Evolutionary conservation across 2,888 invertebrate species (phyloP), one percentile per base, ranked within the genome.

Genomic region (Chromoteleia sp.): DNA sequence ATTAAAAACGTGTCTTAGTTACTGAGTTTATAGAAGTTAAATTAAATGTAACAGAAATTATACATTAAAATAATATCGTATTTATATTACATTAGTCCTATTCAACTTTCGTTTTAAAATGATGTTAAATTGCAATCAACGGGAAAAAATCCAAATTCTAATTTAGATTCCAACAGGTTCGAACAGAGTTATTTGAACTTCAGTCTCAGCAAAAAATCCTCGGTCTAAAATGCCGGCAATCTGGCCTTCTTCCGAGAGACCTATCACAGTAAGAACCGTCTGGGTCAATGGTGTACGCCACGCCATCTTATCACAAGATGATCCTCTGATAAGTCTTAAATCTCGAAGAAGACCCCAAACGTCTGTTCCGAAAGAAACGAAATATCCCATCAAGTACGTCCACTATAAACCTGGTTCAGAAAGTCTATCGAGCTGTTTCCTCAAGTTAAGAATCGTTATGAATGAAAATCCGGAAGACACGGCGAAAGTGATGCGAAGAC

Each of bases 241-340:
- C 79, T 94, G 94, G 94, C 93, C 94, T 82, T 93, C 94, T 1
- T 94, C 94, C 77, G 92, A 92, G 81, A 90, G 93, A 78, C 93
- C 94, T 2, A 90, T 94, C 17, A 94, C 93, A 81, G 93, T 94
- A 30, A 92, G 92, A 75, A 94, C 94, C 0, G 92, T 94, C 63
- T 97, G 96, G 96, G 94, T 95, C 75, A 94, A 95, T 88, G 95
- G 95, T 15, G 94, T 94, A 85, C 93, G 95, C 83, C 95, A 95
- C 92, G 95, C 95, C 14, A 93, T 96, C 54, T 92, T 96, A 59
- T 93, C 94, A 4, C 92, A 94, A 76, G 94, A 95, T 91, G 95
- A 95, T 90, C 94, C 93, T 5, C 82, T 91, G 0, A 83, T 88
- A 5, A 87, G 89, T 75, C 52, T 84, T 0, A 86, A 85, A 65